A percentile compares a stretch with the other conserved stretches of the same genome.
Evolutionary conservation across 2,113 vertebrate species (phyloP).

Genomic region (Colossoma macropomum): DNA sequence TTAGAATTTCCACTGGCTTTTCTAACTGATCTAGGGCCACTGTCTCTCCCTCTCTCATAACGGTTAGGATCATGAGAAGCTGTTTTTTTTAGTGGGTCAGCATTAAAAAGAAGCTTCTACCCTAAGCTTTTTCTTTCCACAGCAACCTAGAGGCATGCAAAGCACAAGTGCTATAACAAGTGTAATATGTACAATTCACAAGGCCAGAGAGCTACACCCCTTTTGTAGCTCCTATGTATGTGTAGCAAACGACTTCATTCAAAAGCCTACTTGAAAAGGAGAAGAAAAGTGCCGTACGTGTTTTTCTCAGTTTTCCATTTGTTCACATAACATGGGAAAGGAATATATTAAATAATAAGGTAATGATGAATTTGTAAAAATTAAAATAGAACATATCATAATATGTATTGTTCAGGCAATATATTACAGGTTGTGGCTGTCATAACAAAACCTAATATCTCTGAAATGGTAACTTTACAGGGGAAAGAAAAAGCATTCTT

Average conservation of each 20-base stretch:
- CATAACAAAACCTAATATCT: neutral
- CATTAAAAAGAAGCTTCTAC: neutral
- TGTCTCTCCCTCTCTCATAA: neutral
- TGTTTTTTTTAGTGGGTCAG: neutral
- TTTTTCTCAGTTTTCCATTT: neutral
- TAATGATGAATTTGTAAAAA: neutral
- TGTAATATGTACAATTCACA: conserved; percentile 21
- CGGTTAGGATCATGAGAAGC: neutral
- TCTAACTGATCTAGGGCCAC: neutral
- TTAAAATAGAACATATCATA: neutral
- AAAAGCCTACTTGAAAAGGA: neutral
- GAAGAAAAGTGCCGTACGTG: too few relatives aligned
- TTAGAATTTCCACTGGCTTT: neutral
- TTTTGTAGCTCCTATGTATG: neutral
- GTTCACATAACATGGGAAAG: neutral
- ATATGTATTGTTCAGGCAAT: neutral
- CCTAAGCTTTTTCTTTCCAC: neutral
- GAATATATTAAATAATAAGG: neutral
- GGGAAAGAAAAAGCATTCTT: too few relatives aligned
- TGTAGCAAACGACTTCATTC: neutral
- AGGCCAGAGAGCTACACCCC: neutral
- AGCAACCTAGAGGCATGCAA: conserved; percentile 14
- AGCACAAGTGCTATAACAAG: neutral
- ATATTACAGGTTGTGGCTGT: neutral
- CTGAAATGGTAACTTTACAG: too few relatives aligned